These are phyloP conservation scores for Pantelozetes paolii DNA, from an alignment of 2,888 invertebrate species.

Conservation along the genomic window DNA sequence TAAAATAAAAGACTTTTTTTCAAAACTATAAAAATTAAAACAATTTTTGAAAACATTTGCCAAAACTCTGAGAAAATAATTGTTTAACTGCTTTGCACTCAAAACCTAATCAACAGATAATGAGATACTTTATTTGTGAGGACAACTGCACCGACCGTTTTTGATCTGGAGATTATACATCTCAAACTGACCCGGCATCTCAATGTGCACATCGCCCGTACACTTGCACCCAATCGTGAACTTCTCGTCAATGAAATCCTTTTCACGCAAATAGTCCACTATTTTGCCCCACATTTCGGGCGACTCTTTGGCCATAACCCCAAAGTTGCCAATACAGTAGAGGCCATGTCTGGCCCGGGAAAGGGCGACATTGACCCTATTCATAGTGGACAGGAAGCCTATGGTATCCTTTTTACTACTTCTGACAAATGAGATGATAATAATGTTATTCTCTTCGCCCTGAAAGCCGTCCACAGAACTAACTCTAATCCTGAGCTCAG, in stretches of 20 bases:
- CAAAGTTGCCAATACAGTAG: slow-evolving; percentile 39
- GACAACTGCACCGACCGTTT: not conserved
- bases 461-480: slow-evolving; percentile 39
- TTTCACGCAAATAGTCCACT: not conserved
- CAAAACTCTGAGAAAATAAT: too few species aligned
- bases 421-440: slow-evolving; percentile 38
- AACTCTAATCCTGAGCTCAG: slow-evolving; percentile 10
- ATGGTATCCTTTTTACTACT: slow-evolving; percentile 18
- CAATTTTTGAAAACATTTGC: too few species aligned
- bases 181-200: slow-evolving; percentile 2
- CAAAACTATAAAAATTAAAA: too few species aligned
- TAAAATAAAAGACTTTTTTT: too few species aligned
- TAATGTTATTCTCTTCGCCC: slow-evolving; percentile 39
- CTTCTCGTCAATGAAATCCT: not conserved
- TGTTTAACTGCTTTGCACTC: too few species aligned
- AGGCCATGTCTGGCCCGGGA: slow-evolving; percentile 39
- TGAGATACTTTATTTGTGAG: too few species aligned
- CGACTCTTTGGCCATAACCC: slow-evolving; percentile 12
- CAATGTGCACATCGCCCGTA: not conserved
- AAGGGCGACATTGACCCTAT: slow-evolving; percentile 38
- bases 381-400: slow-evolving; percentile 28
- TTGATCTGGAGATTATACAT: not conserved
- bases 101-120: too few species aligned
- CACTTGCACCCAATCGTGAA: slow-evolving; percentile 26
- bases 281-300: slow-evolving; percentile 20